A percentile compares a stretch with the other conserved stretches of the same genome.
Evolutionary conservation across 2,888 invertebrate species (phyloP).

Genomic region (Tipula vernalis): DNA sequence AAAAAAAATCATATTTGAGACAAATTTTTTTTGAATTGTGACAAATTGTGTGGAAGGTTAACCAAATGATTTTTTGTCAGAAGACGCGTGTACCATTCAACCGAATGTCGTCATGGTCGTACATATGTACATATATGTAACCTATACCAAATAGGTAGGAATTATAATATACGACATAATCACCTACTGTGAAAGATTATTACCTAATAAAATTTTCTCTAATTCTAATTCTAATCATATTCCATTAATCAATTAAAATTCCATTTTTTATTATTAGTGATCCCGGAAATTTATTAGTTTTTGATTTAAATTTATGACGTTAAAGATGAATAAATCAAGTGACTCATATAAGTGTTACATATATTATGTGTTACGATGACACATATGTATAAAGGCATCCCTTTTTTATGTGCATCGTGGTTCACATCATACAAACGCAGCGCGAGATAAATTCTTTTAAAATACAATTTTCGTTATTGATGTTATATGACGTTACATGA

Average conservation of each 20-base stretch:
- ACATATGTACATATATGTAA: not conserved
- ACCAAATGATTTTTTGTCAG: not conserved
- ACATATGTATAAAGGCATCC: not conserved
- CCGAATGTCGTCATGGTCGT: not conserved
- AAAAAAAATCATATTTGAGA: too few relatives aligned
- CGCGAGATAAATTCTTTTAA: not conserved
- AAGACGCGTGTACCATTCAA: not conserved
- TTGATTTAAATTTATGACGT: not conserved
- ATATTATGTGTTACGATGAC: not conserved
- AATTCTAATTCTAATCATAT: not conserved
- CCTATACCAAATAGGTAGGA: not conserved
- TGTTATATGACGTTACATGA: not conserved
- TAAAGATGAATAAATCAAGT: not conserved
- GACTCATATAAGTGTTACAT: not conserved
- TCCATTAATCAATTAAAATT: constrained; percentile 4
- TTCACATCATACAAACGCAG: not conserved
- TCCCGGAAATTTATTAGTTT: not conserved
- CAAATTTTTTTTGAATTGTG: too few relatives aligned
- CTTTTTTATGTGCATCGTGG: not conserved
- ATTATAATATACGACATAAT: not conserved
- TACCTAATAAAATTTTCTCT: not conserved
- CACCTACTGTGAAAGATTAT: not conserved
- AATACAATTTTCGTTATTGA: not conserved
- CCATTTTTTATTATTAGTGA: not conserved
- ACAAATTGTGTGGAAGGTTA: not conserved